Evolutionary conservation across 2,888 invertebrate species (phyloP), one percentile per base, ranked within the genome.

Genomic region (Drosophila picticornis): DNA sequence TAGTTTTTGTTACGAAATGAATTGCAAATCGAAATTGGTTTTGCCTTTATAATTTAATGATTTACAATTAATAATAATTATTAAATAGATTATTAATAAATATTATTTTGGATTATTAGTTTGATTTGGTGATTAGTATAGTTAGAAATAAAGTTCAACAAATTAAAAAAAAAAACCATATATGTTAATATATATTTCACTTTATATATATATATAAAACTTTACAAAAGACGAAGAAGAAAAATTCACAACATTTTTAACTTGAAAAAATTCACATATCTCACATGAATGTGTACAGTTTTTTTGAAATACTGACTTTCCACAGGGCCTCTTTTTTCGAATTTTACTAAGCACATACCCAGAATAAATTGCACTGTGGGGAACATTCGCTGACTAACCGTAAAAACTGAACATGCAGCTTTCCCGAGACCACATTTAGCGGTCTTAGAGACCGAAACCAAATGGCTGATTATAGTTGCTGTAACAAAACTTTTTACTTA

Each of bases 321-420:
- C 61, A 69, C 64, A 25, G 80, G 79, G 48, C 31, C 1, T 0
- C 43, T 58, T 60, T 34, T 48, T 27, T 55, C 46, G n/a, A 52
- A 51, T 46, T 71, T 83, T 70, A 74, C 61, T 83, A 71, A 72
- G 68, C 73, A 75, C 74, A 75, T 71, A 86, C 59, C 56, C 62
- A 48, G 72, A 75, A 84, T 90, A 88, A 90, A 90, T 88, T 90
- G 87, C 80, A 81, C 89, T 69, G 61, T 71, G 64, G 90, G 79
- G 84, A 80, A 58, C 75, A 72, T 51, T 81, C 43, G 50, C 61
- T 55, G 43, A n/a, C 25, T 52, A 53, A 75, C 65, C 66, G 64
- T 56, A 72, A 80, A 80, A 81, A 62, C 48, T 77, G 66, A 67
- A 81, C 63, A 81, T 72, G 68, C 46, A 46, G 52, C 43, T 63